phyloP scores from a whole-genome alignment of 2,113 vertebrate species.

The Halichoerus grypus region DNA sequence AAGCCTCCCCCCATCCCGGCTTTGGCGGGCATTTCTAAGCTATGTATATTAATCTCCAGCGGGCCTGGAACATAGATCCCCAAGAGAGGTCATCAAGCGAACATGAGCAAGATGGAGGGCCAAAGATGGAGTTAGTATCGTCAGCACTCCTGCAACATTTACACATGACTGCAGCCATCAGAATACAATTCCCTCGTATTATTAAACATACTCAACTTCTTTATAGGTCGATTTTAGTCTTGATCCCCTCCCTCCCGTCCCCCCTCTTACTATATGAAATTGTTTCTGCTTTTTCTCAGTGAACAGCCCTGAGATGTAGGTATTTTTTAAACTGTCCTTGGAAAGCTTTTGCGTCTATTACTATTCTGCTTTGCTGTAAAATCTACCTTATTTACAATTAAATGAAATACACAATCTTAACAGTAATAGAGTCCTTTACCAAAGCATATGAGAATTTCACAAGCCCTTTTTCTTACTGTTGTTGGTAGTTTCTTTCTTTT shows the following conservation, averaged over 20 bases:
- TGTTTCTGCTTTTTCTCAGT: constrained; percentile 55
- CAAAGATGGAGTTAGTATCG: background rate
- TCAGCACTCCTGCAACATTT: background rate
- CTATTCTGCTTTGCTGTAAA: constrained; percentile 71
- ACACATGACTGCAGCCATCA: background rate
- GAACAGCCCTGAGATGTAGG: background rate
- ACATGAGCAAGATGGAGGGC: background rate
- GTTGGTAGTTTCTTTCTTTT: constrained; percentile 49
- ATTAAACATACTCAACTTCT: background rate
- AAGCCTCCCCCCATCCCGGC: background rate
- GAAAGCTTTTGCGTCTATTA: constrained; percentile 70
- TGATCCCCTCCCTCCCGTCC: background rate
- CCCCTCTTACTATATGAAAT: constrained; percentile 50
- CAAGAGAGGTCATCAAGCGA: background rate
- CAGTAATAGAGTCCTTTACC: constrained; percentile 64
- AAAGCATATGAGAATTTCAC: constrained; percentile 76
- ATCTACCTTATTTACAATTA: constrained; percentile 85
- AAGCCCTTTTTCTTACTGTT: background rate
- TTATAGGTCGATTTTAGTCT: constrained; percentile 27
- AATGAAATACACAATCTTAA: constrained; percentile 71
- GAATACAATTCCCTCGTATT: background rate
- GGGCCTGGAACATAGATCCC: background rate
- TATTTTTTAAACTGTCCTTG: constrained; percentile 72
- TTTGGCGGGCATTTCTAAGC: background rate
- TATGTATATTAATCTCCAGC: background rate